phyloP scores from a whole-genome alignment of 2,888 invertebrate genomes.

The Euproctis similis region DNA sequence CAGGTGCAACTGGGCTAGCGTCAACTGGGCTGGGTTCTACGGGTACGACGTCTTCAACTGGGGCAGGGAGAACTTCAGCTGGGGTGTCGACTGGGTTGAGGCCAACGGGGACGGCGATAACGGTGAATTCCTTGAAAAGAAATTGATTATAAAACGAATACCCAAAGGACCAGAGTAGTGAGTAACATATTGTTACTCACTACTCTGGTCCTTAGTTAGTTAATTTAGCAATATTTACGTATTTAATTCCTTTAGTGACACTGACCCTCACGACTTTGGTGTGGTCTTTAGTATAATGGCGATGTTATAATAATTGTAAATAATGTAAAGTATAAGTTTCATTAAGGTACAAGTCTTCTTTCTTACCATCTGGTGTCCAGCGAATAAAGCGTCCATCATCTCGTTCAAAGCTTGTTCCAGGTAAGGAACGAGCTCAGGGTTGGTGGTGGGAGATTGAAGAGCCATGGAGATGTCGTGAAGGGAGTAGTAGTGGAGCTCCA shows the following conservation, averaged over 20 bases:
- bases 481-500: slow-evolving; percentile 28
- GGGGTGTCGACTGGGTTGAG: slow-evolving; percentile 14
- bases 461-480: slow-evolving; percentile 19
- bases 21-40: not conserved
- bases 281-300: no score
- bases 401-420: slow-evolving; percentile 25
- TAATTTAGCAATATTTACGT: no score
- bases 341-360: not conserved
- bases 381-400: slow-evolving; percentile 16
- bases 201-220: no score
- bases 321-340: not conserved
- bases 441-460: slow-evolving; percentile 16
- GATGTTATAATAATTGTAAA: no score
- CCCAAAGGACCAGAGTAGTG: no score
- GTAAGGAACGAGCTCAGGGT: slow-evolving; percentile 22
- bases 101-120: slow-evolving; percentile 25
- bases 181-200: no score
- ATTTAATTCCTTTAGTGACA: no score
- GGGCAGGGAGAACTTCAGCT: slow-evolving; percentile 16
- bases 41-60: slow-evolving; percentile 8
- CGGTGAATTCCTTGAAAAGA: slow-evolving; percentile 14
- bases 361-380: slow-evolving; percentile 21
- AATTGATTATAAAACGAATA: no score
- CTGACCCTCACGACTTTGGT: no score
- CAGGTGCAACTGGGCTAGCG: not conserved